A percentile compares a stretch with the other conserved stretches of the same genome.
phyloP scores from a whole-genome alignment of 1,140 invertebrate species.

The Heliconius melpomene region DNA sequence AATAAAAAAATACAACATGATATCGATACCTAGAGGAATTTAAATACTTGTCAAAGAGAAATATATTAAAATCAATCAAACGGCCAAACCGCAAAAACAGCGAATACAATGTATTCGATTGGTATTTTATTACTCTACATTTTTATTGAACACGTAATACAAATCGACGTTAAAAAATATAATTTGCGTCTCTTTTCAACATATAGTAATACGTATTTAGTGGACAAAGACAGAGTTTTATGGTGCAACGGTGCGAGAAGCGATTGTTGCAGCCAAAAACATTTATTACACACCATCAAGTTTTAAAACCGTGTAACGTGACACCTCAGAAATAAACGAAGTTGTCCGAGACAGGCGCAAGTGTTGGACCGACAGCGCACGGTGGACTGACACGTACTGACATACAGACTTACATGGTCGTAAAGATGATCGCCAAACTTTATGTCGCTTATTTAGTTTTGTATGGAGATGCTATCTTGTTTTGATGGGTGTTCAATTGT shows the following conservation, averaged over 20 bases:
- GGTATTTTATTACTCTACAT: constrained; percentile 41
- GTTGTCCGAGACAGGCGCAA: constrained; percentile 52
- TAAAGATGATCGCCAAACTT: constrained; percentile 35
- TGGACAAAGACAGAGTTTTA: constrained; percentile 41
- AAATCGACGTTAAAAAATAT: constrained; percentile 31
- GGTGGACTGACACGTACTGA: constrained; percentile 35
- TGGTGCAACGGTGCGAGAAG: constrained; percentile 56
- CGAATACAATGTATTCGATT: constrained; percentile 36
- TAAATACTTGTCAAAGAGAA: constrained; percentile 16
- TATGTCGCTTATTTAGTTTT: constrained; percentile 22
- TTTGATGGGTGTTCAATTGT: constrained; percentile 7
- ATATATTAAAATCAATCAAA: constrained; percentile 24
- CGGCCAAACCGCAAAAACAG: constrained; percentile 36
- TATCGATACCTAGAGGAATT: constrained; percentile 5
- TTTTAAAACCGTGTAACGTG: constrained; percentile 73
- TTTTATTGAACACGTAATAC: constrained; percentile 39
- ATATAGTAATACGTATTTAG: not conserved
- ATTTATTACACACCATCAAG: constrained; percentile 76
- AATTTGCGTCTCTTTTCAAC: constrained; percentile 20
- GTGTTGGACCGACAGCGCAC: constrained; percentile 44
- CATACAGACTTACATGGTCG: constrained; percentile 32
- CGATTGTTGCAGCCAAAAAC: constrained; percentile 71
- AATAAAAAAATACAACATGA: constrained; percentile 11
- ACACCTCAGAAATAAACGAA: constrained; percentile 65
- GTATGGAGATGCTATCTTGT: not conserved